A percentile compares a stretch with the other conserved stretches of the same genome.
phyloP scores from a whole-genome alignment of 2,888 invertebrate species.

The Ormyrus labotus region DNA sequence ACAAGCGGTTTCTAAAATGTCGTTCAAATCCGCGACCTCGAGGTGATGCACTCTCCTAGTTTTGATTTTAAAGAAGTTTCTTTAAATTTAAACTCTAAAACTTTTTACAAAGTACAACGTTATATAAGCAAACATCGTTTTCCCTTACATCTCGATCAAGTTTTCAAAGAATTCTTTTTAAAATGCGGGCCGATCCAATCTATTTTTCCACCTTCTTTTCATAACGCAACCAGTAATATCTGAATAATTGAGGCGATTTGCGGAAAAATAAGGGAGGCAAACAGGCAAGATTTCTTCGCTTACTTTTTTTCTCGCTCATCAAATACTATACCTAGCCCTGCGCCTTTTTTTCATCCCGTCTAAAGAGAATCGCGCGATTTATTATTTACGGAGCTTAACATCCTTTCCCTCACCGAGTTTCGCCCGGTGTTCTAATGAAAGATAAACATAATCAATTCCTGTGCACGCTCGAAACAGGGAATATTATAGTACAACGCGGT shows the following conservation, averaged over 20 bases:
- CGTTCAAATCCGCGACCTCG: too few relatives aligned
- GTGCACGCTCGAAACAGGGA: slow-evolving; percentile 67
- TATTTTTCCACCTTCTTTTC: too few relatives aligned
- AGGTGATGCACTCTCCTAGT: too few relatives aligned
- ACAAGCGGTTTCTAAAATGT: too few relatives aligned
- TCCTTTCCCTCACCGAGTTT: slow-evolving; percentile 56
- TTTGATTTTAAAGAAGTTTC: too few relatives aligned
- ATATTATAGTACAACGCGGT: slow-evolving; percentile 68
- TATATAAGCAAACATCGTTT: too few relatives aligned
- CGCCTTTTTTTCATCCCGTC: slow-evolving; percentile 12
- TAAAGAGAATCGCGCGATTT: slow-evolving; percentile 61
- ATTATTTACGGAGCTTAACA: slow-evolving; percentile 69
- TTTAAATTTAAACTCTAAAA: too few relatives aligned
- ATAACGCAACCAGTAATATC: too few relatives aligned
- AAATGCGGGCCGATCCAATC: too few relatives aligned
- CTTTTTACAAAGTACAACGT: too few relatives aligned
- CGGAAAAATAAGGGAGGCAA: slow-evolving; percentile 1
- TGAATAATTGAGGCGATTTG: slow-evolving; percentile 1
- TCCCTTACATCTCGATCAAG: too few relatives aligned
- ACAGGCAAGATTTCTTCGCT: slow-evolving; percentile 5
- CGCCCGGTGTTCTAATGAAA: slow-evolving; percentile 72
- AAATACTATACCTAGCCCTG: neutral
- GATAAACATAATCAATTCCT: slow-evolving; percentile 74
- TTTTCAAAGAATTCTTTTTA: too few relatives aligned
- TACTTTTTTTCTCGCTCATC: neutral